These are phyloP conservation scores for Puma concolor DNA, from an alignment of 2,113 vertebrate species.

Conservation along the genomic window DNA sequence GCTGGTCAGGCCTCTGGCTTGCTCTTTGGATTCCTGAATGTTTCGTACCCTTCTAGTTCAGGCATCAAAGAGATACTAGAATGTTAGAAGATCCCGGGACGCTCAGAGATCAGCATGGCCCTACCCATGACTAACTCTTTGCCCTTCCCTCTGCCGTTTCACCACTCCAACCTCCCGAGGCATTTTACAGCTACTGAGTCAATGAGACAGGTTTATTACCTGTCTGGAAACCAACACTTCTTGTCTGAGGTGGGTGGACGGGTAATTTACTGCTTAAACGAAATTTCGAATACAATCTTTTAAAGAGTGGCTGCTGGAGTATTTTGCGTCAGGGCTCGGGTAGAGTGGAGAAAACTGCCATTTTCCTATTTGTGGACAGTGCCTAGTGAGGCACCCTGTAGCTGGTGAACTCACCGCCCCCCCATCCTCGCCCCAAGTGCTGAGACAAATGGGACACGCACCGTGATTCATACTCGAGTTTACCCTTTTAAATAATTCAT, in stretches of 20 bases:
- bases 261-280: background rate
- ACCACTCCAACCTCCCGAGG: background rate
- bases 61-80: background rate
- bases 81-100: accelerated
- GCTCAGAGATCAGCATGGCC: background rate
- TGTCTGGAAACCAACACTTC: background rate
- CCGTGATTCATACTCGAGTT: conserved; percentile 4
- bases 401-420: background rate
- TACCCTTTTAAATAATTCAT: conserved; percentile 56
- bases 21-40: background rate
- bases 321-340: background rate
- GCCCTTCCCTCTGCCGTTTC: background rate
- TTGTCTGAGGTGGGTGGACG: background rate
- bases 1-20: background rate
- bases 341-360: background rate
- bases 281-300: background rate
- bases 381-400: too few species aligned
- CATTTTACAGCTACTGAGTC: background rate
- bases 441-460: background rate
- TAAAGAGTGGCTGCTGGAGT: background rate
- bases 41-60: background rate
- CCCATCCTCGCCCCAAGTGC: background rate
- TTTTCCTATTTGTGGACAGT: background rate
- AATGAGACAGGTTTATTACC: background rate
- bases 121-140: accelerated